Conservation (phyloP, 2,113 vertebrate species). For the Hippocampus barbouri region DNA sequence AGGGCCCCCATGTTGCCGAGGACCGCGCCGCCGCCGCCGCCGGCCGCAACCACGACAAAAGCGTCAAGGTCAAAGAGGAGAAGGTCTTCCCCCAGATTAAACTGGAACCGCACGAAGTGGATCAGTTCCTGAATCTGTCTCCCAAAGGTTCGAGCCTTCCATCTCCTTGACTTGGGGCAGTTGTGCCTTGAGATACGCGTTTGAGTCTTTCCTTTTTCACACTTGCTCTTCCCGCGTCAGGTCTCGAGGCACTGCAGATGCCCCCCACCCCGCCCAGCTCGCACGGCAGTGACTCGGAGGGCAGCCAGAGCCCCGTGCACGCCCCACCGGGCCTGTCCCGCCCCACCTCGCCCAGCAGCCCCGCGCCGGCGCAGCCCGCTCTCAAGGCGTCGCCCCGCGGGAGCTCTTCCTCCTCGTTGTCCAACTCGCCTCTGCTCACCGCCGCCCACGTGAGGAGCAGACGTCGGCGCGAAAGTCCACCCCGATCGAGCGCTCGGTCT, state of each 20-base stretch:
- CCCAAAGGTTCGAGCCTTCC: conserved; percentile 73
- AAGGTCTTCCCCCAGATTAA: conserved; percentile 86
- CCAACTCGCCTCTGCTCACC: conserved; percentile 93
- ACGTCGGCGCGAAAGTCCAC: too few relatives aligned
- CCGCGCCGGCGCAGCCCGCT: conserved; percentile 70
- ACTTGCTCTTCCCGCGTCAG: conserved; percentile 32
- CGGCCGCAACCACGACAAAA: conserved; percentile 42
- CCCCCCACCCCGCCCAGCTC: conserved; percentile 96
- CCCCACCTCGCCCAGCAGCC: conserved; percentile 82
- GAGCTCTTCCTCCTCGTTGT: conserved; percentile 69
- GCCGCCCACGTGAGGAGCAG: conserved; percentile 82
- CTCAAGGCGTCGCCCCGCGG: conserved; percentile 74
- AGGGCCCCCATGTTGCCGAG: conserved; percentile 49
- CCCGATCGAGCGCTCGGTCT: neutral
- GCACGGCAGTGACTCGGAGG: conserved; percentile 93
- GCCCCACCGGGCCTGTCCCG: conserved; percentile 71
- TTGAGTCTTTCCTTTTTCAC: too few relatives aligned
- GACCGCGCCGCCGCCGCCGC: conserved; percentile 45
- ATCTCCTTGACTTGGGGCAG: neutral
- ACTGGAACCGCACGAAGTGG: conserved; percentile 96
- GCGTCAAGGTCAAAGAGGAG: conserved; percentile 77
- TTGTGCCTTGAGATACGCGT: too few relatives aligned
- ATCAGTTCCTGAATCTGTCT: conserved; percentile 95
- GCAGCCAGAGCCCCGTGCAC: conserved; percentile 87
- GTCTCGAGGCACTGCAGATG: conserved; percentile 83